Evolutionary conservation across 2,797 vertebrate species (phyloP).

Genomic region (Danio choprae): DNA sequence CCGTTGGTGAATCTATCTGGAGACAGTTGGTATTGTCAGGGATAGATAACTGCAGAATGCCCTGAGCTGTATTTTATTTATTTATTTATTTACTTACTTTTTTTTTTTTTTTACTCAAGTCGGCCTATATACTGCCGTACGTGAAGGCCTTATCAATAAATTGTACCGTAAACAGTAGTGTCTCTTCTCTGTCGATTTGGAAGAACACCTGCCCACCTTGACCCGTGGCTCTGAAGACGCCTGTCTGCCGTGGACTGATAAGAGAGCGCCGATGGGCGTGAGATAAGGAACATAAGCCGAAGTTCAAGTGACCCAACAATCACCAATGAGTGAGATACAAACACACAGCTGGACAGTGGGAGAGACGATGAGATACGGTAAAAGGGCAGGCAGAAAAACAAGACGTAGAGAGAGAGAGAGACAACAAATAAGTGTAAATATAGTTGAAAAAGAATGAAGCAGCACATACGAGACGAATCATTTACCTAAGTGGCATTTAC

Average conservation of each 20-base stretch:
- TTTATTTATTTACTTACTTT: slow-evolving; percentile 55
- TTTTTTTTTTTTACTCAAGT: slow-evolving; percentile 10
- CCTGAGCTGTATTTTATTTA: slow-evolving; percentile 14
- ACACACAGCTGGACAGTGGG: slow-evolving; percentile 28
- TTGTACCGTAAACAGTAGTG: slow-evolving; percentile 68
- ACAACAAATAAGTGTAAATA: slow-evolving; percentile 38
- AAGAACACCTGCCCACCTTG: slow-evolving; percentile 69
- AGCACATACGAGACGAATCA: slow-evolving; percentile 15
- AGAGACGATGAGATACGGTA: background rate
- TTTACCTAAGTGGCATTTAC: background rate
- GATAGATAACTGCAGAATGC: slow-evolving; percentile 67
- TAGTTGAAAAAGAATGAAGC: slow-evolving; percentile 11
- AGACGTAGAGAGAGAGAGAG: slow-evolving; percentile 15
- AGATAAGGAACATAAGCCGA: slow-evolving; percentile 73
- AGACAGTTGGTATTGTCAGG: slow-evolving; percentile 66
- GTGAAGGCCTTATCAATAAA: slow-evolving; percentile 69
- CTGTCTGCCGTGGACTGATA: slow-evolving; percentile 71
- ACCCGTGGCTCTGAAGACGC: slow-evolving; percentile 66
- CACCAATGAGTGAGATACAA: slow-evolving; percentile 50
- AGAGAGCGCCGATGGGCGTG: slow-evolving; percentile 68
- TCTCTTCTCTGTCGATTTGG: slow-evolving; percentile 70
- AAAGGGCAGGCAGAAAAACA: slow-evolving; percentile 31
- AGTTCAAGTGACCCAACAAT: slow-evolving; percentile 68
- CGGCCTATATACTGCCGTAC: slow-evolving; percentile 52
- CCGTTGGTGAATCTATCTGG: slow-evolving; percentile 57